Base-by-base conservation (phyloP, 2,113 vertebrate genomes). In the Sceloporus tristichus region DNA sequence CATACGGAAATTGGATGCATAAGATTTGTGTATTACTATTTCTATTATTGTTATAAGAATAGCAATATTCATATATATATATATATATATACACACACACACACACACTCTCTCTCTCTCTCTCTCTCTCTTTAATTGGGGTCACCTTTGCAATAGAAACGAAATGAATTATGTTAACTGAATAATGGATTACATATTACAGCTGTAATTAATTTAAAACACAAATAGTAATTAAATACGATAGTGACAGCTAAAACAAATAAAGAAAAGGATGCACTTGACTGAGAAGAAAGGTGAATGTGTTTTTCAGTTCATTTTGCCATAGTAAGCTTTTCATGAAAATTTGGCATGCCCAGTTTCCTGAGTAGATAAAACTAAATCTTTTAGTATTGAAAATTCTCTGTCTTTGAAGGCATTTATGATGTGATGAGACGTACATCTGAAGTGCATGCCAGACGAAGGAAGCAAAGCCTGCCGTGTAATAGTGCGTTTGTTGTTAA, bases 401-500 rank as follows among this genome's bases (percentile, higher is more conserved):
- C 62, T 68, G 85, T 70, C 85, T 79, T 74, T 87, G 70, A 87
- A 27, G 56, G 54, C 40, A n/a, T 87, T 87, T 65, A 74, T 79
- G 79, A 48, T 75, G 27, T 87, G 70, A 87, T 87, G 70, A 87
- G 68, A 81, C 79, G 74, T 74, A 65, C 70, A 82, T 75, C 38
- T 82, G 40, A 81, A 82, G 70, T 82, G 18, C 18, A 16, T 87
- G 77, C 71, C 86, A 87, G 29, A 82, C 18, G 38, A 82, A 87
- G 70, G 70, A 75, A 53, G 79, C 62, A 82, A 82, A 82, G 27
- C 56, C 70, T 29, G 10, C 56, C 23, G 11, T 82, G 71, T 75
- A 87, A 87, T 75, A 87, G 74, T 82, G 29, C 13, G 40, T 74
- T 62, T 82, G 79, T 87, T 75, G 27, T 82, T 87, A 82, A 76